These are phyloP conservation scores for Thera obeliscata DNA, from an alignment of 2,888 invertebrate species.

Conservation along the genomic window DNA sequence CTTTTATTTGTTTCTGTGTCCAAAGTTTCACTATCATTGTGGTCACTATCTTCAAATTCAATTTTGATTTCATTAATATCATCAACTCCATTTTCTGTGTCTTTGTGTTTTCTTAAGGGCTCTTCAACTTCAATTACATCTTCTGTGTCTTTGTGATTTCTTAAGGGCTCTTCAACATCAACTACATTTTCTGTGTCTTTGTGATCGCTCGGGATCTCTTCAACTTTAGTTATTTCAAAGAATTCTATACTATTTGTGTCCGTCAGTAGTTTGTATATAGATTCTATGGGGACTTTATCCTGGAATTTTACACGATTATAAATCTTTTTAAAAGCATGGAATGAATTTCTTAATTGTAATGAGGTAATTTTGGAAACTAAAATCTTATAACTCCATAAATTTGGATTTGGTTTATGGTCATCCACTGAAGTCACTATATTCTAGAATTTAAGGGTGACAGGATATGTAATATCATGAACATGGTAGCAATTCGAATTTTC, in stretches of 20 bases:
- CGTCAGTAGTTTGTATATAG: neutral
- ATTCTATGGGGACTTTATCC: neutral
- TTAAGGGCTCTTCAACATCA: neutral
- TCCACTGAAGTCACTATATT: too few relatives aligned
- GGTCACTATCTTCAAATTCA: neutral
- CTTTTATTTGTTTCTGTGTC: neutral
- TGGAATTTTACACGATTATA: neutral
- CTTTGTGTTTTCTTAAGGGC: neutral
- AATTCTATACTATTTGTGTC: neutral
- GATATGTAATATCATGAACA: too few relatives aligned
- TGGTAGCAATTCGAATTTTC: too few relatives aligned
- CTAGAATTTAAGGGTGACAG: too few relatives aligned
- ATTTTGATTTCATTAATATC: slow-evolving; percentile 18
- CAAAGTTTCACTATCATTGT: slow-evolving; percentile 5
- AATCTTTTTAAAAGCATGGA: neutral
- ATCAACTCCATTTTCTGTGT: neutral
- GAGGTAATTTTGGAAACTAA: too few relatives aligned
- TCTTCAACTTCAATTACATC: slow-evolving; percentile 3
- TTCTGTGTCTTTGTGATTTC: neutral
- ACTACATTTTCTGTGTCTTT: neutral
- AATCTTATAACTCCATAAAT: too few relatives aligned
- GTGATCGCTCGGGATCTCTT: neutral
- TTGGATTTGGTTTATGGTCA: too few relatives aligned
- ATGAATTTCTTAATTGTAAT: too few relatives aligned
- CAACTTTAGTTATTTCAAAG: neutral